These are phyloP conservation scores for Elysia crispata DNA, from an alignment of 2,888 invertebrate genomes.

Conservation along the genomic window DNA sequence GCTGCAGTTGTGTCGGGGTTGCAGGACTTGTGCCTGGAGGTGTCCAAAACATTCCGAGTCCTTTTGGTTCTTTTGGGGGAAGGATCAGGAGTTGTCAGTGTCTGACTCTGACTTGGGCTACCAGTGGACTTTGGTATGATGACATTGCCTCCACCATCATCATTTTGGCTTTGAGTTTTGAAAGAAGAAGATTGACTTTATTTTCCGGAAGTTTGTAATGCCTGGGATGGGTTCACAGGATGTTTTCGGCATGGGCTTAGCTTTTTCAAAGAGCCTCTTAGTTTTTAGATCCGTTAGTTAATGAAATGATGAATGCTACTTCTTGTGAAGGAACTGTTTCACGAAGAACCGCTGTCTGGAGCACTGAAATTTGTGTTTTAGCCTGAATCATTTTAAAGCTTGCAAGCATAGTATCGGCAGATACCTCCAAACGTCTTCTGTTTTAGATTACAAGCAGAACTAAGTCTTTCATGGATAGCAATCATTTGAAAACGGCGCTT, in stretches of 20 bases:
- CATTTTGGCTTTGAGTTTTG: slow-evolving; percentile 1
- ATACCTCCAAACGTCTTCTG: slow-evolving; percentile 85
- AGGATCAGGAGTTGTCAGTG: slow-evolving; percentile 57
- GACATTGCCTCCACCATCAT: slow-evolving; percentile 29
- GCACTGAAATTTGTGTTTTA: slow-evolving; percentile 65
- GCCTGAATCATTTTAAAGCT: slow-evolving; percentile 79
- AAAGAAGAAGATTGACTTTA: no score
- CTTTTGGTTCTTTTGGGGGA: slow-evolving; percentile 68
- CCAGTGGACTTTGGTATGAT: neutral
- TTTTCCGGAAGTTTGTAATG: no score
- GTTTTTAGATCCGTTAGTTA: slow-evolving; percentile 42
- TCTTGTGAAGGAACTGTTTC: slow-evolving; percentile 61
- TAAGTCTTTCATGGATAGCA: slow-evolving; percentile 84
- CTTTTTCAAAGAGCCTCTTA: slow-evolving; percentile 39
- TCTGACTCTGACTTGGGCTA: slow-evolving; percentile 29
- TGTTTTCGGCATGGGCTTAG: slow-evolving; percentile 43
- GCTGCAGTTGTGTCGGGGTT: slow-evolving; percentile 63
- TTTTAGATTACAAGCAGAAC: slow-evolving; percentile 83
- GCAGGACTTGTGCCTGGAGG: slow-evolving; percentile 64
- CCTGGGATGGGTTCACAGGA: slow-evolving; percentile 41
- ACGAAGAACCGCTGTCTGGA: slow-evolving; percentile 59
- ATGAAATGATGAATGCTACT: slow-evolving; percentile 40
- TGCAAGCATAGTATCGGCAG: slow-evolving; percentile 83
- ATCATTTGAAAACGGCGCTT: slow-evolving; percentile 87
- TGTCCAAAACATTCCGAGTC: slow-evolving; percentile 64